phyloP scores from a whole-genome alignment of 1,140 invertebrate species.

The Mactra quadrangularis region DNA sequence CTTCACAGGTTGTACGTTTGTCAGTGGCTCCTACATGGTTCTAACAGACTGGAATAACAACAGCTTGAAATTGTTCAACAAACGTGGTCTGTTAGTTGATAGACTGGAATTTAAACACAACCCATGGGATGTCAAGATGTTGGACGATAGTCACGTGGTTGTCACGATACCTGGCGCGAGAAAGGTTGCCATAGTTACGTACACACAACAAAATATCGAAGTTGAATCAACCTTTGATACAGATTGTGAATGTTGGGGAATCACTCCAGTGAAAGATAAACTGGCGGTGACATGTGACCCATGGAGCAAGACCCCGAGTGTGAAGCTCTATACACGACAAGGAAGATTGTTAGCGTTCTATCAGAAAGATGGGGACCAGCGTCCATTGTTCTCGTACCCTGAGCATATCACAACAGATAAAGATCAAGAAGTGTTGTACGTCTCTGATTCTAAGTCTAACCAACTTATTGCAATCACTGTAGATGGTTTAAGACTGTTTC shows the following conservation, averaged over 20 bases:
- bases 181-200: constrained; percentile 24
- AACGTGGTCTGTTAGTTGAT: not conserved
- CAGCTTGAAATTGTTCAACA: constrained; percentile 56
- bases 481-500: constrained; percentile 27
- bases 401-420: constrained; percentile 50
- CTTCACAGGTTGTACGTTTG: constrained; percentile 40
- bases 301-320: constrained; percentile 33
- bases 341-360: constrained; percentile 32
- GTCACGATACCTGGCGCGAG: constrained; percentile 53
- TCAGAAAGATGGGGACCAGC: constrained; percentile 32
- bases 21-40: constrained; percentile 19
- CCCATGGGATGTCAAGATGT: constrained; percentile 55
- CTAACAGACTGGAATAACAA: constrained; percentile 57
- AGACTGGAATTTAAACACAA: constrained; percentile 32
- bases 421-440: constrained; percentile 18
- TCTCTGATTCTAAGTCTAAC: constrained; percentile 40
- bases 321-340: constrained; percentile 34
- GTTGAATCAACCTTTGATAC: constrained; percentile 29
- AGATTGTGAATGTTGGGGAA: constrained; percentile 51
- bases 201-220: constrained; percentile 18
- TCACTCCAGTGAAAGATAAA: constrained; percentile 11
- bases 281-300: constrained; percentile 55
- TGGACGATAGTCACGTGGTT: constrained; percentile 19
- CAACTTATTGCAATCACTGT: constrained; percentile 18
- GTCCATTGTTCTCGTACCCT: constrained; percentile 39